phyloP scores from a whole-genome alignment of 2,797 vertebrate genomes.

The Peromyscus eremicus region DNA sequence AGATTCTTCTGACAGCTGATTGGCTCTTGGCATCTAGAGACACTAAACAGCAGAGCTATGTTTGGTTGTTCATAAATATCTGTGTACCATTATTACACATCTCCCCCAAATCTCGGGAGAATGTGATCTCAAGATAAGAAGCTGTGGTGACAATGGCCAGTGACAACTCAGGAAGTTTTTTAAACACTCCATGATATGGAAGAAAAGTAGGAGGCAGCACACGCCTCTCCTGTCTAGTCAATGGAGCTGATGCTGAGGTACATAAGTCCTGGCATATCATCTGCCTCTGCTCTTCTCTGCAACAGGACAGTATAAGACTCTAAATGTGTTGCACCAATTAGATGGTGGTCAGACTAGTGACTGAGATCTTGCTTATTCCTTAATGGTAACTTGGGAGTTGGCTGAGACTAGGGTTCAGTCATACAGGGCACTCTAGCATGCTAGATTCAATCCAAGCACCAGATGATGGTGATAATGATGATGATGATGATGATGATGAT shows the following conservation, averaged over 20 bases:
- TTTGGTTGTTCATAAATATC: not conserved
- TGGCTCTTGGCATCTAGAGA: not conserved
- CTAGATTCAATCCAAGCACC: not conserved
- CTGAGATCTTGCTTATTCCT: constrained; percentile 18
- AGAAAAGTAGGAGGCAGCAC: not conserved
- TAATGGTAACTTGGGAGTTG: not conserved
- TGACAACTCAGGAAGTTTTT: not conserved
- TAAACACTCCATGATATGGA: not conserved
- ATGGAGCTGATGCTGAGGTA: not conserved
- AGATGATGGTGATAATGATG: not conserved
- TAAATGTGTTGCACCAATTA: not conserved
- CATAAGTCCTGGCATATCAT: not conserved
- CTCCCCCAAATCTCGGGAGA: not conserved
- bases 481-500: no score
- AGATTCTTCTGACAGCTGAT: not conserved
- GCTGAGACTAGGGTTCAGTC: not conserved
- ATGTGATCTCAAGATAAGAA: not conserved
- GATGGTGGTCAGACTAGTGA: not conserved
- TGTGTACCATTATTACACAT: not conserved
- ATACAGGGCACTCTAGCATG: not conserved
- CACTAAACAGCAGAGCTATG: not conserved
- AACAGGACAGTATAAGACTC: not conserved
- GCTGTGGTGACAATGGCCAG: not conserved
- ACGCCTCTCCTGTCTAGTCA: not conserved
- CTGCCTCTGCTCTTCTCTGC: not conserved